These are phyloP conservation scores for Sycophaga agraensis DNA, from an alignment of 1,140 invertebrate genomes.

Conservation along the genomic window DNA sequence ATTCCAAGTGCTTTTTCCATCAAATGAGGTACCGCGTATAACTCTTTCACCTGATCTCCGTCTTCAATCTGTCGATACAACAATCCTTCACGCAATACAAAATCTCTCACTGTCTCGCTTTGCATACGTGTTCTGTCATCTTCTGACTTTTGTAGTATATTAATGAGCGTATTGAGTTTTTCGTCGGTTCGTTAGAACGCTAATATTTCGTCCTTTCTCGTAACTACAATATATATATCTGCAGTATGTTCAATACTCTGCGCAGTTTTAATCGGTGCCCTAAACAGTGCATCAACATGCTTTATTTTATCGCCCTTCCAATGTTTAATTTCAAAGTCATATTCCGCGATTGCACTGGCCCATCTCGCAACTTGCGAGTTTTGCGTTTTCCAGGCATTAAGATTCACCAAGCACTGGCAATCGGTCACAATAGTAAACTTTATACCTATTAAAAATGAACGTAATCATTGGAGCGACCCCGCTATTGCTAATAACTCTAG, in stretches of 20 bases:
- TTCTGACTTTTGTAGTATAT: background rate
- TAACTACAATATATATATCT: background rate
- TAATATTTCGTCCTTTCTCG: background rate
- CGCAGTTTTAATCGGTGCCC: background rate
- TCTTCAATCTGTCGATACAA: background rate
- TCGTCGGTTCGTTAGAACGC: background rate
- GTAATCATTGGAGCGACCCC: too few relatives aligned
- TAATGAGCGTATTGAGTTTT: background rate
- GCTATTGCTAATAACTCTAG: too few relatives aligned
- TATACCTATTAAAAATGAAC: too few relatives aligned
- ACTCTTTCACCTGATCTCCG: background rate
- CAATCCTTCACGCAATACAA: conserved; percentile 12
- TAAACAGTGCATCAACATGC: background rate
- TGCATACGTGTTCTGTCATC: background rate
- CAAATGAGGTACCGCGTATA: background rate
- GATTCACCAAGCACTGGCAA: too few relatives aligned
- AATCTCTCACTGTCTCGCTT: background rate
- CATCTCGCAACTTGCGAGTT: conserved; percentile 2
- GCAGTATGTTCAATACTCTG: background rate
- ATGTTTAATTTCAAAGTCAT: conserved; percentile 9
- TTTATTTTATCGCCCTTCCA: background rate
- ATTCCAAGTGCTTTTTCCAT: background rate
- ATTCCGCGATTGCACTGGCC: conserved; percentile 1
- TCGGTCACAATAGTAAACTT: too few relatives aligned
- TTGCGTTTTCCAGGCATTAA: conserved; percentile 2